Base-by-base conservation (phyloP, 2,797 vertebrate genomes). In the Rhinichthys osculus region DNA sequence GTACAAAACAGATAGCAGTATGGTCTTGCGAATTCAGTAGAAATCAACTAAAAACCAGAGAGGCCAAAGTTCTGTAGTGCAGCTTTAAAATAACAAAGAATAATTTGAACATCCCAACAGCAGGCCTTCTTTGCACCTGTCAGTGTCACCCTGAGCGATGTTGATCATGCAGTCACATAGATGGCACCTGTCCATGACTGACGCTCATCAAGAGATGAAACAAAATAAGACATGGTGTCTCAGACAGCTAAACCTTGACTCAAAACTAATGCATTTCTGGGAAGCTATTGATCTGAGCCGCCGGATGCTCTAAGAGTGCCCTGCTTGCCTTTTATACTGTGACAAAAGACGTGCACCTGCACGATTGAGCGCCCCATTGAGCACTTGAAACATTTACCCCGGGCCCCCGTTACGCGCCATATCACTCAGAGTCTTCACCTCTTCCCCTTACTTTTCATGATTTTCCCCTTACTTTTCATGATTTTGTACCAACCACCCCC, bases 401-500 rank as follows among this genome's bases (percentile, higher is more conserved):
- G 17, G 77, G 50, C 52, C 71, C 30, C 72, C 27, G 59, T 83
- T 66, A 76, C 14, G 23, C 16, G 8, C 33, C 30, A 33, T 23
- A 67, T 76, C 50, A 78, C 47, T 78, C 47, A 23, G 73, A 17
- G 17, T 82, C 54, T 77, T 88, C 85, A 44, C 83, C 78, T 70
- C 70, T 59, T 78, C 17, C 52, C 73, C 33, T 4, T 54, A 88
- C 90, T 83, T 87, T 83, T 71, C 74, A 87, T 85, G 78, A 90
- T 90, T 91, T n/a, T 64, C 17, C 52, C 73, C 33, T 4, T 54
- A 88, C 90, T 83, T 87, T 83, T 71, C 74, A 87, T 85, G 78
- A 90, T 90, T 91, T n/a, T 64, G 44, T 54, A 54, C 6, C 4
- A 62, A 42, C 3, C 11, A 11, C 13, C 44, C 13, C 44, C 44